phyloP scores from a whole-genome alignment of 2,888 invertebrate genomes.

The Amphipyra berbera region DNA sequence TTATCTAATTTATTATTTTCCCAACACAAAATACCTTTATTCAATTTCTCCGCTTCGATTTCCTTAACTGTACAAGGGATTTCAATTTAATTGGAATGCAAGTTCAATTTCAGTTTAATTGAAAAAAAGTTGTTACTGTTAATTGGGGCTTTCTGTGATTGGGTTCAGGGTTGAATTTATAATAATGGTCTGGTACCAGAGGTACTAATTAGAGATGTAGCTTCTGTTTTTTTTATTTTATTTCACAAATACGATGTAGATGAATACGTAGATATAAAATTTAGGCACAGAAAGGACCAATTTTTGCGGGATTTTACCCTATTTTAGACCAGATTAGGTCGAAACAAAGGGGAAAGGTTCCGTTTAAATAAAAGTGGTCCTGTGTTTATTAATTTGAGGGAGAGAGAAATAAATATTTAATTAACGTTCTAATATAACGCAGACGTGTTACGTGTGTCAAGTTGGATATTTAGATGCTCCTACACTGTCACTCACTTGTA shows the following conservation, averaged over 20 bases:
- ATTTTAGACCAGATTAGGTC: too few relatives aligned
- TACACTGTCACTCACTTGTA: too few relatives aligned
- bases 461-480: too few relatives aligned
- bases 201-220: constrained; percentile 10
- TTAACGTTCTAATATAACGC: too few relatives aligned
- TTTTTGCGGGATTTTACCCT: too few relatives aligned
- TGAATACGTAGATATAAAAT: too few relatives aligned
- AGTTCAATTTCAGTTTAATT: constrained; percentile 12
- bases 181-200: constrained; percentile 10
- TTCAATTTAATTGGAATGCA: constrained; percentile 29
- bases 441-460: too few relatives aligned
- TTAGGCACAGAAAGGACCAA: too few relatives aligned
- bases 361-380: too few relatives aligned
- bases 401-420: too few relatives aligned
- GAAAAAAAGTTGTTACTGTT: constrained; percentile 16
- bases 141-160: constrained; percentile 10
- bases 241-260: background rate
- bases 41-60: constrained; percentile 20
- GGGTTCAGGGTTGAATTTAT: constrained; percentile 3
- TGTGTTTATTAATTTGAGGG: too few relatives aligned
- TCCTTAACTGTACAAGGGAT: background rate
- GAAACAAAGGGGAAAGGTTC: too few relatives aligned
- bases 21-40: constrained; percentile 20
- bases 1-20: constrained; percentile 30
- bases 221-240: background rate